Percentiles rank a stretch among this genome's conserved stretches.
These are phyloP conservation scores for Protonemura montana DNA, from an alignment of 2,888 invertebrate species.

Conservation along the genomic window DNA sequence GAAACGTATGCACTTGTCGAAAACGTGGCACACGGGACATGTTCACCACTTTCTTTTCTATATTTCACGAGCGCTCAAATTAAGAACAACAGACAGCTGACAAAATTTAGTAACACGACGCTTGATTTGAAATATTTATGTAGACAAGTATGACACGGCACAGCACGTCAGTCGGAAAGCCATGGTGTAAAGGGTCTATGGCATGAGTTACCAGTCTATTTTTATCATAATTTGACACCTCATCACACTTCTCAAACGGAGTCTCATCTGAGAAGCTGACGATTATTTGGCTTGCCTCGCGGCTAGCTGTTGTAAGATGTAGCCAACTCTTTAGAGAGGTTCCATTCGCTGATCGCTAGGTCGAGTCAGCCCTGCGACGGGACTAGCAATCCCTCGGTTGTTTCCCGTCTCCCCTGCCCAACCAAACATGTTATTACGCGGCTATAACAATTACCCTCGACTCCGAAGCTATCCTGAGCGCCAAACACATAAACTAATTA, in stretches of 20 bases:
- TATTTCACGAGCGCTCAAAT: constrained; percentile 4
- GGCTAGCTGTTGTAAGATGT: too few relatives aligned
- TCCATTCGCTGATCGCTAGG: neutral
- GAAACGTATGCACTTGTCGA: neutral
- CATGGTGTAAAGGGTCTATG: neutral
- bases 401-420: neutral
- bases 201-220: neutral
- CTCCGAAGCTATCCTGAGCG: neutral
- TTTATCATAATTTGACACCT: constrained; percentile 15
- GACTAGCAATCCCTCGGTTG: neutral
- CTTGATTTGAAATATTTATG: constrained; percentile 26
- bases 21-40: neutral
- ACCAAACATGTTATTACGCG: neutral
- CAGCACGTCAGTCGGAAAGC: neutral
- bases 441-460: neutral
- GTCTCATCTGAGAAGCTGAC: neutral
- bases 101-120: constrained; percentile 15
- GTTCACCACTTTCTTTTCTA: neutral
- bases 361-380: neutral
- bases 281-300: neutral
- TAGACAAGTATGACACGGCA: neutral
- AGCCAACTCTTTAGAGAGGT: neutral
- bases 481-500: neutral
- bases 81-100: constrained; percentile 21
- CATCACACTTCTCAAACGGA: neutral